Conservation (phyloP, 2,113 vertebrate species). For the Oncorhynchus clarkii region DNA sequence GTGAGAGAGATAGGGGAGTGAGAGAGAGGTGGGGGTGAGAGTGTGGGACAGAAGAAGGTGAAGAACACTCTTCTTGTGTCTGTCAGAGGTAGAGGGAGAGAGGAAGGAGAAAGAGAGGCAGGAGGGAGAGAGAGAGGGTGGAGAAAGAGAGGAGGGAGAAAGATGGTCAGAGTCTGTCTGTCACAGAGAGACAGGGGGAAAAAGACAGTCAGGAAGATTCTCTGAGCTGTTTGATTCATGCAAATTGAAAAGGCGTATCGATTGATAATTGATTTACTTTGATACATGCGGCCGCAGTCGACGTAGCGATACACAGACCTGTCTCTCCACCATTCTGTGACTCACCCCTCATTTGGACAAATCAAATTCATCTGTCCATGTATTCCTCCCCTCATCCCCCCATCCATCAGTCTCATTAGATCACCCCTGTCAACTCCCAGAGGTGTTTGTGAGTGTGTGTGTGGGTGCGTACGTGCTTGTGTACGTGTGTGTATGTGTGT, state of each 20-base stretch:
- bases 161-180: neutral
- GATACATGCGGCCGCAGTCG: slow-evolving; percentile 46
- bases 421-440: slow-evolving; percentile 50
- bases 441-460: slow-evolving; percentile 8
- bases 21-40: neutral
- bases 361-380: slow-evolving; percentile 70
- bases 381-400: slow-evolving; percentile 50
- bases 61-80: slow-evolving; percentile 19
- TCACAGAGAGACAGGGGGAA: neutral
- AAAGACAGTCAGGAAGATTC: neutral
- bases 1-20: neutral
- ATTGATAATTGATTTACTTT: slow-evolving; percentile 71
- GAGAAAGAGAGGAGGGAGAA: neutral
- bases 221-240: slow-evolving; percentile 59
- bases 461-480: slow-evolving; percentile 2
- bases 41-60: slow-evolving; percentile 16
- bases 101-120: neutral
- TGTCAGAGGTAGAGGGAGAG: slow-evolving; percentile 16
- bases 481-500: neutral
- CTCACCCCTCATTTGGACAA: slow-evolving; percentile 52
- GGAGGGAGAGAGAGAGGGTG: neutral
- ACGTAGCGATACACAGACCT: slow-evolving; percentile 35
- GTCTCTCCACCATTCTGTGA: slow-evolving; percentile 22
- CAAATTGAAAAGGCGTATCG: slow-evolving; percentile 67
- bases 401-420: slow-evolving; percentile 70